Percentiles rank a stretch among this genome's conserved stretches.
phyloP scores from a whole-genome alignment of 2,888 invertebrate species.

The Cryptophagus acutangulus region DNA sequence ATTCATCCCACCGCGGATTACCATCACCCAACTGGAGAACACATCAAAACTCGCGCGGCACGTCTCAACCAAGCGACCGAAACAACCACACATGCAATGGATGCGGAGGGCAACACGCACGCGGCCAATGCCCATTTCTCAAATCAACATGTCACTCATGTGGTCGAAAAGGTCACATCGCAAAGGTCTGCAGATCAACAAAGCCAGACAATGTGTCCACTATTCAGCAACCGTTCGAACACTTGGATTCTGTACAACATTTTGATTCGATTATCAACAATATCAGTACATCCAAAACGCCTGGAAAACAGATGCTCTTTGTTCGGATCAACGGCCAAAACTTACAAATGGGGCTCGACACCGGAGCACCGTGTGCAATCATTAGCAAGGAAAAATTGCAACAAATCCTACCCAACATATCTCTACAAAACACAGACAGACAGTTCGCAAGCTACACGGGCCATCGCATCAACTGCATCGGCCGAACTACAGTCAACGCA shows the following conservation, averaged over 20 bases:
- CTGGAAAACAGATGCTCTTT: constrained; percentile 4
- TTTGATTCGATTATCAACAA: constrained; percentile 4
- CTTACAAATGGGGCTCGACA: constrained; percentile 16
- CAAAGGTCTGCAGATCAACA: constrained; percentile 1
- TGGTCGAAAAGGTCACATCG: constrained; percentile 11
- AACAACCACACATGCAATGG: constrained; percentile 6
- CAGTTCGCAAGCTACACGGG: constrained; percentile 14
- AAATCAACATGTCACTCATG: constrained; percentile 8
- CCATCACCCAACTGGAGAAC: neutral
- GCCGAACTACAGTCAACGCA: constrained; percentile 7
- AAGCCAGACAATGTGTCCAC: neutral
- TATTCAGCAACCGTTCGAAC: neutral
- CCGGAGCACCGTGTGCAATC: constrained; percentile 16
- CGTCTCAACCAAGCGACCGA: constrained; percentile 2
- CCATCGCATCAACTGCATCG: constrained; percentile 11
- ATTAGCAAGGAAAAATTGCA: constrained; percentile 11
- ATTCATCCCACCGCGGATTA: neutral
- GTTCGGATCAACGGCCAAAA: constrained; percentile 11
- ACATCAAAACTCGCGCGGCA: neutral
- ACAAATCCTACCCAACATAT: constrained; percentile 5
- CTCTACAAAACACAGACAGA: constrained; percentile 8
- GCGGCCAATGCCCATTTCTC: constrained; percentile 12
- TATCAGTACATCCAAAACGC: constrained; percentile 7
- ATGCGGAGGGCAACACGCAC: constrained; percentile 11
- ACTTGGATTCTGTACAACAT: neutral